Evolutionary conservation across 2,888 invertebrate genomes (phyloP), one percentile per base, ranked within the genome.

Genomic region (Orthosia incerta): DNA sequence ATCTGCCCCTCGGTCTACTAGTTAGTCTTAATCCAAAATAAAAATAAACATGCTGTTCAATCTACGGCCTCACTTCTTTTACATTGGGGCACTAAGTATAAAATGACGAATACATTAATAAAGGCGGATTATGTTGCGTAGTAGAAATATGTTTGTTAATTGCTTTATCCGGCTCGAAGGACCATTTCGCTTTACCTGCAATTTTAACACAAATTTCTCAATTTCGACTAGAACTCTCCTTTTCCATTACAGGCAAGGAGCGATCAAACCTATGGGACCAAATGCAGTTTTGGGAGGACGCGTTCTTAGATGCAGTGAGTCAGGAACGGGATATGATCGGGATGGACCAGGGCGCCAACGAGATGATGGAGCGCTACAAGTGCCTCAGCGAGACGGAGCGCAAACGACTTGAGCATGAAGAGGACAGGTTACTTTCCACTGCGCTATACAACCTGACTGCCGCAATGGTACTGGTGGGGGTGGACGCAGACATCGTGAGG

Each of bases 251-350:
- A 96, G 96, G 97, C 51, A 99, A 99, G 93, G 98, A 99, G 82
- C 95, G 99, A 84, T 98, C 98, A 3, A 97, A 97, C 71, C 95
- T 99, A 48, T 99, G 99, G 99, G 99, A 99, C 94, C 99, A 99
- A 96, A 99, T 99, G 98, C 99, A 99, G 91, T 99, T 99, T 95
- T 99, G 99, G 99, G 99, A 99, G 93, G 99, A 99, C 92, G 98
- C 99, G 0, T 99, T 99, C 92, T 96, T 99, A 71, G 99, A 99
- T 95, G 99, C 99, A 0, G 99, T 99, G 2, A 98, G 98, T 59
- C 99, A 99, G 93, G 99, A 99, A 92, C 97, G 99, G 31, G 99
- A 99, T 91, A 99, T 99, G 97, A 98, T 99, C 86, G 99, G 99
- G 70, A 99, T 99, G 99, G 99, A 99, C 96, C 99, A 99, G 93